Conservation (phyloP, 2,888 invertebrate genomes). For the Tinea trinotella region DNA sequence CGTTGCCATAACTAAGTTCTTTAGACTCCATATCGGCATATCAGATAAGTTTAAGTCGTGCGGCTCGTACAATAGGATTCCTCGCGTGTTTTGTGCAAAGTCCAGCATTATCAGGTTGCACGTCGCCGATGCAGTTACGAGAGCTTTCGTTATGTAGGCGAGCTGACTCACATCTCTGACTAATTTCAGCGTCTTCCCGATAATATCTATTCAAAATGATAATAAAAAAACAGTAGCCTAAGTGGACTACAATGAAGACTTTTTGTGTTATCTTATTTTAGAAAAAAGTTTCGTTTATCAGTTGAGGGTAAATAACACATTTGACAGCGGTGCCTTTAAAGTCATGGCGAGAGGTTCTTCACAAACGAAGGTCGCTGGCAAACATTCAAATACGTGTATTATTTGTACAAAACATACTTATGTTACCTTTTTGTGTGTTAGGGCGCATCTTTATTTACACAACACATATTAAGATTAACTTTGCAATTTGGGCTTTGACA, state of each 20-base stretch:
- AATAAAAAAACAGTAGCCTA: conserved; percentile 1
- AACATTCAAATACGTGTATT: not conserved
- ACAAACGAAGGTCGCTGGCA: conserved; percentile 4
- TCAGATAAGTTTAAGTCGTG: conserved; percentile 43
- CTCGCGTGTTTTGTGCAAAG: conserved; percentile 39
- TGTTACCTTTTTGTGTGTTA: not conserved
- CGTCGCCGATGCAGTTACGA: not conserved
- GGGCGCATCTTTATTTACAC: not conserved
- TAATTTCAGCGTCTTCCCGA: conserved; percentile 27
- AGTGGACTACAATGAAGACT: not conserved
- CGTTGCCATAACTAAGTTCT: not conserved
- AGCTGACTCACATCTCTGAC: conserved; percentile 56
- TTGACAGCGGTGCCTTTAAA: conserved; percentile 1
- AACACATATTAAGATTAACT: not conserved
- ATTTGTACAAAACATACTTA: not conserved
- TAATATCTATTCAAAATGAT: not conserved
- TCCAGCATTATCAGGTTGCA: conserved; percentile 4
- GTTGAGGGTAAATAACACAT: not conserved
- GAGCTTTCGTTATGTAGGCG: conserved; percentile 42
- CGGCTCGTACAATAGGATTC: conserved; percentile 58
- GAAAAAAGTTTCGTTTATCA: not conserved
- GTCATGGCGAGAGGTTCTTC: not conserved
- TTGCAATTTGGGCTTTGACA: not conserved
- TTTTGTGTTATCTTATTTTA: not conserved
- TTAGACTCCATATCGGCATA: not conserved